Evolutionary conservation across 2,113 vertebrate species (phyloP).

Genomic region (Ictalurus furcatus): DNA sequence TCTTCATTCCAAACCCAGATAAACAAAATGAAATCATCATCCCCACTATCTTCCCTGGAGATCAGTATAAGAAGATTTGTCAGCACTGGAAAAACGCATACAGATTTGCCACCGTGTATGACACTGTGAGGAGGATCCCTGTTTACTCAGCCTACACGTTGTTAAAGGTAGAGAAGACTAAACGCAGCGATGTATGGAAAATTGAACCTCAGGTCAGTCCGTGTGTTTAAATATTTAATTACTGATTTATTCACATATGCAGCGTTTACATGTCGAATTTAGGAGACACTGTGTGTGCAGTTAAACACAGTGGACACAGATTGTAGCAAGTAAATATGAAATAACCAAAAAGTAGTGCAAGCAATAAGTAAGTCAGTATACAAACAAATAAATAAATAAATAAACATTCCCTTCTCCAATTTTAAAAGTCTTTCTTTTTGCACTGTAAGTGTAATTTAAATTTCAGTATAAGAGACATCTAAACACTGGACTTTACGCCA

Average conservation of each 20-base stretch:
- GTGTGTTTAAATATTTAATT: neutral
- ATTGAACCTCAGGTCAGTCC: conserved; percentile 35
- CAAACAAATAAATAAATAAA: too few species aligned
- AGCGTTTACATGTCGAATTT: neutral
- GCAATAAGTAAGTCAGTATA: too few species aligned
- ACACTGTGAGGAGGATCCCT: conserved; percentile 18
- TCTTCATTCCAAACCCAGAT: neutral
- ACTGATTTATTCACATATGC: neutral
- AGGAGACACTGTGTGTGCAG: neutral
- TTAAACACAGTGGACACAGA: neutral
- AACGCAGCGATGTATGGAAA: neutral
- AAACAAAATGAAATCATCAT: neutral
- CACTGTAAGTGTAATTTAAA: too few species aligned
- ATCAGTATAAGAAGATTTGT: conserved; percentile 2
- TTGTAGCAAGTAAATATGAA: neutral
- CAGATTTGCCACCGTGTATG: conserved; percentile 22
- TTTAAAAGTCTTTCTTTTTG: neutral
- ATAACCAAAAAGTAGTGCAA: neutral
- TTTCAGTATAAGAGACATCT: too few species aligned
- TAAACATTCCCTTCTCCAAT: too few species aligned
- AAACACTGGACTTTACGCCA: neutral
- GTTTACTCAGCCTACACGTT: conserved; percentile 28
- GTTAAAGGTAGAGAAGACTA: fast-evolving
- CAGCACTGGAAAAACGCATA: neutral
- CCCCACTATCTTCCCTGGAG: neutral